phyloP scores from a whole-genome alignment of 2,888 invertebrate species.

The Folsomia candida region DNA sequence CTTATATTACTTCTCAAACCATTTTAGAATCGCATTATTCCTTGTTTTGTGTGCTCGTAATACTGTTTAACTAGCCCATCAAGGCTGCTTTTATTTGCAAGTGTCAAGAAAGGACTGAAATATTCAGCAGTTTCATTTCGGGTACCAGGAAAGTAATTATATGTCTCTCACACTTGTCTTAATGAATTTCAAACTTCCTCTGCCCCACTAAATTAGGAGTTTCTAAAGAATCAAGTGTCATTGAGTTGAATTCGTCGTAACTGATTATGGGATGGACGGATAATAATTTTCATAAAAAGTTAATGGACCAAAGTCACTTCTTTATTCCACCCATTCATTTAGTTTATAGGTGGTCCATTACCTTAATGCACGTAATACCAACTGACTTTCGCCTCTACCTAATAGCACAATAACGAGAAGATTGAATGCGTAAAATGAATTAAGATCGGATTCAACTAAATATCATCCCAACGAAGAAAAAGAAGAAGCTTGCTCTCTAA shows the following conservation, averaged over 20 bases:
- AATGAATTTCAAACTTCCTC: slow-evolving; percentile 11
- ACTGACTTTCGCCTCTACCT: not conserved
- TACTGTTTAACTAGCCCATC: too few relatives aligned
- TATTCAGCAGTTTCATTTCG: too few relatives aligned
- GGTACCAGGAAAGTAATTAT: not conserved
- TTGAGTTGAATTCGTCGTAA: not conserved
- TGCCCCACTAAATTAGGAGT: slow-evolving; percentile 3
- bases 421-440: too few relatives aligned
- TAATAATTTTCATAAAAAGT: slow-evolving; percentile 19
- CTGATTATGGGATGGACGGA: slow-evolving; percentile 7
- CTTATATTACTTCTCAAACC: too few relatives aligned
- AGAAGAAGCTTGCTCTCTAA: too few relatives aligned
- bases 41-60: too few relatives aligned
- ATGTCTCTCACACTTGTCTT: not conserved
- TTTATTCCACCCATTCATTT: slow-evolving; percentile 21
- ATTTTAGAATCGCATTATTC: too few relatives aligned
- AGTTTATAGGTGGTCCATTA: slow-evolving; percentile 19
- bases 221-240: not conserved
- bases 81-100: too few relatives aligned
- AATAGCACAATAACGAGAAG: not conserved
- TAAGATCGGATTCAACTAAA: not conserved
- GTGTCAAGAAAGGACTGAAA: too few relatives aligned
- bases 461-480: not conserved
- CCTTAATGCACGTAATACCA: slow-evolving; percentile 9
- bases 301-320: slow-evolving; percentile 22